Base-by-base conservation (phyloP, 2,888 invertebrate species). In the Marasmarcha lunaedactyla region DNA sequence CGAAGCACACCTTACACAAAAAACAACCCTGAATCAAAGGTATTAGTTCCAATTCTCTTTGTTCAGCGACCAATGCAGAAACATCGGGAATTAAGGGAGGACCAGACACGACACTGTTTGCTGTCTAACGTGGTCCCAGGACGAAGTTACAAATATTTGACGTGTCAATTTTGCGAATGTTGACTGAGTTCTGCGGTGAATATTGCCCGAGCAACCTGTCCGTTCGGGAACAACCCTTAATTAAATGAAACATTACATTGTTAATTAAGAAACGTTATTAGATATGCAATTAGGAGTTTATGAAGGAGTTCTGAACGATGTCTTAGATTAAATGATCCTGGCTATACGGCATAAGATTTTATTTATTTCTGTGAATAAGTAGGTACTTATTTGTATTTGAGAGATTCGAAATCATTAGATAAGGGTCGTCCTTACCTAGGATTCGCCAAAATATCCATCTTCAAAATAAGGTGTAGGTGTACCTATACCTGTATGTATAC, bases 131-230 rank as follows among this genome's bases (percentile, higher is more conserved):
- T 79, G 73, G 78, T 83, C 79, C 74, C 79, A 76, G 78, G 78
- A 72, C 79, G 73, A 78, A 81, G 81, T 76, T 76, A 81, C 84
- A 84, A 84, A 84, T 84, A 84, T 84, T 84, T 84, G 83, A 83
- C 78, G 83, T 84, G 84, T 84, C 84, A 84, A 84, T 84, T 84
- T 81, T 78, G 76, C 71, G 76, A 78, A 79, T 84, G 83, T 84
- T 84, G 83, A 83, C 83, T 70, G 73, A 79, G 81, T 74, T 79
- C 79, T 76, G 81, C 66, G 84, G 83, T 79, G 81, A 83, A 83
- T 83, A 81, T 81, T 76, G 73, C 69, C 77, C 71, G 70, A 59
- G 55, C 66, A 69, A 71, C 72, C 74, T 71, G 72, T 51, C 59
- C 20, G 20, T 20, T 55, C 58, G 63, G 57, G 57, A 61, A 65